Base-by-base conservation (phyloP, 2,113 vertebrate genomes). In the Labeo catla region DNA sequence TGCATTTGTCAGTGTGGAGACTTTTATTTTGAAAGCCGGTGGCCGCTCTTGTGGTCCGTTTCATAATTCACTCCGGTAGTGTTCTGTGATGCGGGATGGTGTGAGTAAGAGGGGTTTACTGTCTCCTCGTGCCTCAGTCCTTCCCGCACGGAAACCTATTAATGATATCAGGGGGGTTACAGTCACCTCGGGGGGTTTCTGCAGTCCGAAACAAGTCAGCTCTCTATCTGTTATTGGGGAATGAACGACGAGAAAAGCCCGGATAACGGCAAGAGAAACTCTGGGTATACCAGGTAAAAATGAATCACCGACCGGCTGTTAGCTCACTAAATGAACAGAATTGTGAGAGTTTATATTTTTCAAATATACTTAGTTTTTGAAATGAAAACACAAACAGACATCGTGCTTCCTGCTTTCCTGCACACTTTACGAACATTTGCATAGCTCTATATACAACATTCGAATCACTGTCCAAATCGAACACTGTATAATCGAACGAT, bases 191-290 rank as follows among this genome's bases (percentile, higher is more conserved):
- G 90, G 93, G 92, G 91, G 92, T 91, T 89, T 91, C 89, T 89
- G 90, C 90, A 90, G 93, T 93, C 92, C 87, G 90, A 89, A 93
- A 93, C 86, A 89, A 87, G 89, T 57, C 89, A 89, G 90, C 87
- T 91, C 91, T 91, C 89, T 93, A 90, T 93, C 87, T 89, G 91
- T 93, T 93, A 90, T 92, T 94, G 93, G 93, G 95, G 93, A 93
- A 96, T 96, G 95, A 96, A 93, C 93, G 94, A 96, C 93, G 95
- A 96, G 93, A 94, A 93, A 94, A 93, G 90, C 90, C 89, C 93
- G 93, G 94, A 93, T 90, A 93, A 92, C 93, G 94, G 93, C 93
- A 96, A 95, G 93, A 95, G 88, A 93, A 95, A 93, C 94, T 94
- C 94, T 94, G 95, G 95, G 94, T 94, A 94, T 92, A 95, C 95